Evolutionary conservation across 30 jellyfish, hydroid and myxozoan genomes (phyloP), one percentile per base, ranked within the genome.

Genomic region (Aurelia sp.): DNA sequence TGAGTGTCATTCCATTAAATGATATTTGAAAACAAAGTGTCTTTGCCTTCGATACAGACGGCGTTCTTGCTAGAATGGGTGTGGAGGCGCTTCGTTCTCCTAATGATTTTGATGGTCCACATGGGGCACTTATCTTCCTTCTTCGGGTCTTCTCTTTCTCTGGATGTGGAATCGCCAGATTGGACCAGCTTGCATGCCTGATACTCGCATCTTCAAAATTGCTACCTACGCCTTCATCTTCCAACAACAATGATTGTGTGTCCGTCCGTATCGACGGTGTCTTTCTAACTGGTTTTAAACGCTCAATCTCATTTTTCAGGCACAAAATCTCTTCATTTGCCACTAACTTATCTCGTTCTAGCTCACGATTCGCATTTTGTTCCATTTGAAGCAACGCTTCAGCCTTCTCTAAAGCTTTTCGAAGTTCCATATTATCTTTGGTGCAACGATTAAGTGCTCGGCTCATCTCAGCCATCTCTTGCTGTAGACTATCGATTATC

Each of bases 11-110:
- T 4, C 96, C 88, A 44, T 86, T 86, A 65, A 86, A 86, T 20
- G 96, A 85, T 58, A 85, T 87, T 41, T 87, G 91, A 71, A 87
- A 87, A 61, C 96, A 87, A 16, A 87, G 88, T 50, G 96, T 87
- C 55, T 87, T 87, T 59, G 96, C 96, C 44, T 87, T 81, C 4
- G 96, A 70, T 17, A 87, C 88, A 19, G 93, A 84, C 57, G 93
- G 93, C 22, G 79, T 50, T 13, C 92, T 50, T 7, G 91, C 65
- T 17, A 81, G 47, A 63, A 40, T 22, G 44, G 92, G 86, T n/a
- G 78, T 81, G 33, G 92, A 82, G 13, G 87, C 77, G 12, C 87
- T 38, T 27, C 93, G 67, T 9, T 84, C 70, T 3, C 53, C 33
- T 63, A 30, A 12, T 38, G 93, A 81, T 33, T 61, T 12, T 20